Base-by-base conservation (phyloP, 2,888 invertebrate genomes). In the Adelognathus sp. region DNA sequence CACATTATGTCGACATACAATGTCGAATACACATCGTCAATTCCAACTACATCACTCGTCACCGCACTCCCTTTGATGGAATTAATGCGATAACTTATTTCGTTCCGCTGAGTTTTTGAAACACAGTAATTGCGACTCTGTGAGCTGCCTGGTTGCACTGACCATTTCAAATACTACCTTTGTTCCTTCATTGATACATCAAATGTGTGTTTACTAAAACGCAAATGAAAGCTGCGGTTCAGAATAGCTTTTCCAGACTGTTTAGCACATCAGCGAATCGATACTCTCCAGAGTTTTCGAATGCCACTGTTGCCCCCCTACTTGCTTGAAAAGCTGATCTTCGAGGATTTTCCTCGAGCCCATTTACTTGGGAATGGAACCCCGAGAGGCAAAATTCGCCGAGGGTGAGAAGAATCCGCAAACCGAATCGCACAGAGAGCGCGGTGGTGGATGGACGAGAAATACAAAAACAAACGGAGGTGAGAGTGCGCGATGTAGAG, bases 351-450 rank as follows among this genome's bases (percentile, higher is more conserved):
- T 27, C 3, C 44, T 33, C 18, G 0, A 16, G 21, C 31, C 2
- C 56, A 14, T 16, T 60, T 50, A 6, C 11, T 31, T 11, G 0
- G 27, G n/a, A n/a, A n/a, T n/a, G n/a, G 70, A 46, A 50, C 50
- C 36, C 1, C 29, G 60, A 70, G 50, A 9, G 36, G 60, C 16
- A 33, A 71, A 52, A 61, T 61, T 31, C 27, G 14, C 39, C 56
- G 44, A 56, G 44, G 66, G 24, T 39, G 67, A 58, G 58, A 39
- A 46, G 56, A 60, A 44, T 58, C 21, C 60, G 58, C 63, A 21
- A 60, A 33, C 36, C 36, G 44, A 78, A 72, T 67, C 64, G 67
- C 63, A 72, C 61, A 72, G 36, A 75, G 66, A 58, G 52, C 58
- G 39, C 31, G 44, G 54, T 52, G 61, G 56, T 70, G 41, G 50